phyloP scores from a whole-genome alignment of 1,140 invertebrate species.

The Mamestra configurata region DNA sequence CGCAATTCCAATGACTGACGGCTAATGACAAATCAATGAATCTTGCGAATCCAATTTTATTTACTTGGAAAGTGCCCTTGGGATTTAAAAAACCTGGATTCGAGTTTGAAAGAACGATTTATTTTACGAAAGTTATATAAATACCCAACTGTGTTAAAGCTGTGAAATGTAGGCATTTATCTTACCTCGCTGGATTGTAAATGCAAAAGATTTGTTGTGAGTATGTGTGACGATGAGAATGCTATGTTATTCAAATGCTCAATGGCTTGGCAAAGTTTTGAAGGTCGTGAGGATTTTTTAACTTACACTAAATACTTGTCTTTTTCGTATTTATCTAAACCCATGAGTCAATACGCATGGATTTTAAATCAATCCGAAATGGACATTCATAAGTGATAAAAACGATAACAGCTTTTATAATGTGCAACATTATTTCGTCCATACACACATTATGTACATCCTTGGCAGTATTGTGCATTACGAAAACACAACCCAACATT shows the following conservation, averaged over 20 bases:
- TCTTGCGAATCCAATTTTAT: slow-evolving; percentile 37
- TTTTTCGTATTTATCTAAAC: too few relatives aligned
- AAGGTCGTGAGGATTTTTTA: not conserved
- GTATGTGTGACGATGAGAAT: not conserved
- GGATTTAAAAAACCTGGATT: slow-evolving; percentile 19
- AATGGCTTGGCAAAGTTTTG: not conserved
- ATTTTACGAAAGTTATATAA: slow-evolving; percentile 12
- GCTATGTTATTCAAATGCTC: not conserved
- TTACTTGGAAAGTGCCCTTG: slow-evolving; percentile 37
- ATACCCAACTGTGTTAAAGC: slow-evolving; percentile 4
- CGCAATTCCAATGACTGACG: slow-evolving; percentile 62
- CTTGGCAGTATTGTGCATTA: not conserved
- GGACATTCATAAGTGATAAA: too few relatives aligned
- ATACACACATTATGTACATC: too few relatives aligned
- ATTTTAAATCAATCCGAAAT: too few relatives aligned
- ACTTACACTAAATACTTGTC: too few relatives aligned
- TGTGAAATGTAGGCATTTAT: not conserved
- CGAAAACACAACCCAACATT: not conserved
- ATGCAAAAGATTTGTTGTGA: not conserved
- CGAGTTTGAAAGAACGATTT: slow-evolving; percentile 18
- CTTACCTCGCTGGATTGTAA: not conserved
- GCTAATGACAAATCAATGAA: slow-evolving; percentile 52
- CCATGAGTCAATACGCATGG: too few relatives aligned
- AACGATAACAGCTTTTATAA: too few relatives aligned
- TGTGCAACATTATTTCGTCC: too few relatives aligned